Evolutionary conservation across 2,113 vertebrate species (phyloP), one percentile per base, ranked within the genome.

Genomic region (Neofelis nebulosa): DNA sequence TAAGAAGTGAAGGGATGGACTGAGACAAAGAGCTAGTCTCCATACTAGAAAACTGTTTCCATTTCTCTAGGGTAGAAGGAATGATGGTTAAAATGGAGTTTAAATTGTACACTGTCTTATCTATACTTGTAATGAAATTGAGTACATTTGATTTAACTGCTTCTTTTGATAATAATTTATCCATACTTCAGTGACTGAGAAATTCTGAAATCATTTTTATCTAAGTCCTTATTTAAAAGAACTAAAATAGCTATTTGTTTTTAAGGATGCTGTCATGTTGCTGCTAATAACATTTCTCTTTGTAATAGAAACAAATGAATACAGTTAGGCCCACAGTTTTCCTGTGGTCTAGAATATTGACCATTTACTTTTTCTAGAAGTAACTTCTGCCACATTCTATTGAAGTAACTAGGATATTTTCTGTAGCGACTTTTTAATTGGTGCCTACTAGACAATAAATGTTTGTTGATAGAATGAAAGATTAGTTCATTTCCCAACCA

Each of bases 201-300:
- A 80, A 93, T 92, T 96, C 85, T 91, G 68, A 87, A 95, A 76
- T 90, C 14, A 65, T 81, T 84, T 89, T 95, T 85, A 82, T 95
- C 55, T 80, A 88, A 69, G 23, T 2, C 29, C 48, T 76, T 80
- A 3, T 65, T 83, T 76, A 93, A 94, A 23, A 92, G 82, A 90
- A 91, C 25, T 93, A 45, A 94, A 92, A 66, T 57, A 89, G 0
- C 1, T 50, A 65, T 96, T 84, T 89, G 15, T 45, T 93, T 96
- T 95, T 81, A 84, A 93, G 13, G 12, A 31, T 82, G 65, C 13
- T 63, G 3, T 19, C 16, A 71, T 36, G 1, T 52, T 83, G 33
- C n/a, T 79, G 11, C 13, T 87, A 82, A 71, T 96, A 65, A 65
- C 2, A 45, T 85, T 89, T 92, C 33, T 86, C 19, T 69, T 68